phyloP scores from a whole-genome alignment of 2,113 vertebrate species.

The Aramus guarauna region DNA sequence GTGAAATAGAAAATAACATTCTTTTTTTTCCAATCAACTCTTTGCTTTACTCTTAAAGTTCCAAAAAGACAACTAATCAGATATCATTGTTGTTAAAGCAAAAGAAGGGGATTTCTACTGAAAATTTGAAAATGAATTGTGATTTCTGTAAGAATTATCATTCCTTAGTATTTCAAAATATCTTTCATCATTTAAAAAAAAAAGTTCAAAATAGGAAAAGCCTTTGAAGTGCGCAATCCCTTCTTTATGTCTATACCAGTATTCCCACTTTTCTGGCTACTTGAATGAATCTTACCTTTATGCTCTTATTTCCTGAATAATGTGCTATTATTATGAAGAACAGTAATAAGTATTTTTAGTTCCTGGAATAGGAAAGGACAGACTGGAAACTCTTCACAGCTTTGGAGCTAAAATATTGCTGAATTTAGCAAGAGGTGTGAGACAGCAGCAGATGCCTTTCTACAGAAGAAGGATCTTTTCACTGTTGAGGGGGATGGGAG shows the following conservation, averaged over 20 bases:
- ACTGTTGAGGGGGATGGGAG: not conserved
- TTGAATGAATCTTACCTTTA: not conserved
- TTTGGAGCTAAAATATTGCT: not conserved
- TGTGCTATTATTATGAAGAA: not conserved
- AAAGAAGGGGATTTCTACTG: not conserved
- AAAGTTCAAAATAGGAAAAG: not conserved
- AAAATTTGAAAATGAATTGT: not conserved
- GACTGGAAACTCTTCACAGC: not conserved
- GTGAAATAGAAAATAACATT: not conserved
- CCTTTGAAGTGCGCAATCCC: accelerated
- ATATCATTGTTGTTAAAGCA: not conserved
- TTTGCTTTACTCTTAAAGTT: not conserved
- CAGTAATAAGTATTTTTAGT: not conserved
- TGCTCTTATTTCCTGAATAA: not conserved
- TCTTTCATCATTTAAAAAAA: not conserved
- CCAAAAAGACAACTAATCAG: not conserved
- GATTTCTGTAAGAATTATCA: not conserved
- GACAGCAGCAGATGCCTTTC: not conserved
- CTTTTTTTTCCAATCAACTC: not conserved
- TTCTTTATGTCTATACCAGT: not conserved
- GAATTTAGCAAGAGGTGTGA: not conserved
- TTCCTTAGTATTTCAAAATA: not conserved
- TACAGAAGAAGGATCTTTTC: not conserved
- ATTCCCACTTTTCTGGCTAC: not conserved
- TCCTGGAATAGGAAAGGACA: not conserved